These are phyloP conservation scores for Huso huso DNA, from an alignment of 2,797 vertebrate genomes.

Conservation along the genomic window DNA sequence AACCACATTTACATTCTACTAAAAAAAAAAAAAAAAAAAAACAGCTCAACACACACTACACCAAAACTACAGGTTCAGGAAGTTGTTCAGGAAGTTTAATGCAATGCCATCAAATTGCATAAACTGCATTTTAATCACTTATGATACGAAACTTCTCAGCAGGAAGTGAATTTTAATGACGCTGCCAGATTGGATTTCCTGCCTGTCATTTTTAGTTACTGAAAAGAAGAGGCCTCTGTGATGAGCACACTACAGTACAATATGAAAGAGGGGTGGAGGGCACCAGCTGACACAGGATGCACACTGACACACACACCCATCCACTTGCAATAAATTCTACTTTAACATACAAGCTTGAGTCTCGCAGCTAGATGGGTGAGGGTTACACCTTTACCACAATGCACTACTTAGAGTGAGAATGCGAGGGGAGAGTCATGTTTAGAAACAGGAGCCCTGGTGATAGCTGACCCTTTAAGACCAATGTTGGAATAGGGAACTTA, in stretches of 20 bases:
- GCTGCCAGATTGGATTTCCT: constrained; percentile 7
- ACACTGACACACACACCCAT: neutral
- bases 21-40: neutral
- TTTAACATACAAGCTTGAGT: too few relatives aligned
- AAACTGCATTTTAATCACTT: neutral
- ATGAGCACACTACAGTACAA: neutral
- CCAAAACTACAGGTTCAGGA: neutral
- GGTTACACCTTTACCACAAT: too few relatives aligned
- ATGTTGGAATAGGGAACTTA: too few relatives aligned
- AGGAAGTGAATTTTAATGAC: constrained; percentile 2
- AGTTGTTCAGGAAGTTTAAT: neutral
- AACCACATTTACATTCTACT: neutral
- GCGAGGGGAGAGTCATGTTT: too few relatives aligned
- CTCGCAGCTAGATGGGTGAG: too few relatives aligned
- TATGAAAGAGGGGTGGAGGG: too few relatives aligned
- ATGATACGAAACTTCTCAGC: neutral
- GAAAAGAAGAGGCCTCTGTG: neutral
- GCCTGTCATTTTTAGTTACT: neutral
- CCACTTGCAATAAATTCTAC: neutral
- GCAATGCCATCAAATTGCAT: neutral
- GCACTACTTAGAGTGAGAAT: too few relatives aligned
- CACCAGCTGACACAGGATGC: neutral
- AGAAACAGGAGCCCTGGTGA: too few relatives aligned
- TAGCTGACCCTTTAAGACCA: too few relatives aligned
- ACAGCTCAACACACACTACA: too few relatives aligned